Conservation (phyloP, 2,113 vertebrate genomes). For the Tangachromis dhanisi region DNA sequence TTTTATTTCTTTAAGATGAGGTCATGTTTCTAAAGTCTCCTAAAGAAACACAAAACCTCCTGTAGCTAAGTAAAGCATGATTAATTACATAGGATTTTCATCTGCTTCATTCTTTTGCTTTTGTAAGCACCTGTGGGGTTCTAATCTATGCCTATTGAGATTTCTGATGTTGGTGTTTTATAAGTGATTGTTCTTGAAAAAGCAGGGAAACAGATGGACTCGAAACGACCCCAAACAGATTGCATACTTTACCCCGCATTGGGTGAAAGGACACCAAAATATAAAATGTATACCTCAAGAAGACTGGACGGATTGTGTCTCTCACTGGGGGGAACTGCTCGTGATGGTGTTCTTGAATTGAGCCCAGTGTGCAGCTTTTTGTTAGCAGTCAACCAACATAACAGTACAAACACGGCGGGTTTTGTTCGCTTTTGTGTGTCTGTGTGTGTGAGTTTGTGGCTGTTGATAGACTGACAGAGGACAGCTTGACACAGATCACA, state of each 20-base stretch:
- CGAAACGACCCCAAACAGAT: background rate
- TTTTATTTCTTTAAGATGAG: background rate
- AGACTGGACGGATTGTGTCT: background rate
- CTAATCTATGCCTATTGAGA: background rate
- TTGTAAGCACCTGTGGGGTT: background rate
- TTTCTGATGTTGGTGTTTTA: background rate
- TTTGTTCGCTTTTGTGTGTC: background rate
- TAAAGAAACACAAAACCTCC: background rate
- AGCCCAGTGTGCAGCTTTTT: background rate
- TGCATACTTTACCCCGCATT: background rate
- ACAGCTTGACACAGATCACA: constrained; percentile 13
- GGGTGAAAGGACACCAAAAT: background rate
- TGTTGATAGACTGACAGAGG: background rate
- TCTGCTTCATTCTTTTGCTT: background rate
- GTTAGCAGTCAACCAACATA: background rate
- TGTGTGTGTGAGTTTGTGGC: background rate
- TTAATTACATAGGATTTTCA: background rate
- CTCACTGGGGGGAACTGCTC: background rate
- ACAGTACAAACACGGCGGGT: background rate
- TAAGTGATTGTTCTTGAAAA: background rate
- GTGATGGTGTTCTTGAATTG: background rate
- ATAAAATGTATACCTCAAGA: background rate
- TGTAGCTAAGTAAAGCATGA: background rate
- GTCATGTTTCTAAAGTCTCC: background rate
- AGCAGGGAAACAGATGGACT: background rate